Conservation (phyloP, 2,888 invertebrate genomes). For the Platerodrilus igneus region DNA sequence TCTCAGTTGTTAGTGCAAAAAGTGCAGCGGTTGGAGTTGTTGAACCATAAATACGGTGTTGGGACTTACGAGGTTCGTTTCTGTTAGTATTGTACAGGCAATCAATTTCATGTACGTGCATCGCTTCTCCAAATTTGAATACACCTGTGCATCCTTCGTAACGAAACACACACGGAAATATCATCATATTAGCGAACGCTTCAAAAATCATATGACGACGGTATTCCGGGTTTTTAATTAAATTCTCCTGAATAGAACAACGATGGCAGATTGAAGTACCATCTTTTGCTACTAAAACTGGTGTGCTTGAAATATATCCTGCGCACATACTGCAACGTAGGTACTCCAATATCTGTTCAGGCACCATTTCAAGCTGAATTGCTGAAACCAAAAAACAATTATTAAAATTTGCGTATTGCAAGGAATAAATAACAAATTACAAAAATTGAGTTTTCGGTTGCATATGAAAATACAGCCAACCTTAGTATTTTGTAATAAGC, state of each 20-base stretch:
- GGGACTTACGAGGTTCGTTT: no score
- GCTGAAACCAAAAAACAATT: slow-evolving; percentile 35
- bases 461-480: no score
- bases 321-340: slow-evolving; percentile 40
- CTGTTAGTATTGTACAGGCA: slow-evolving; percentile 33
- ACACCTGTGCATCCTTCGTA: slow-evolving; percentile 31
- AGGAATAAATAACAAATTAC: background rate
- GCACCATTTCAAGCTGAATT: slow-evolving; percentile 32
- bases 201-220: slow-evolving; percentile 39
- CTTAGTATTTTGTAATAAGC: no score
- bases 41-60: slow-evolving; percentile 40
- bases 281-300: slow-evolving; percentile 36
- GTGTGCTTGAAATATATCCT: slow-evolving; percentile 39
- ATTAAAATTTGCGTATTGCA: background rate
- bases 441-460: no score
- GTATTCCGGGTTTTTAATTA: slow-evolving; percentile 30
- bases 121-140: slow-evolving; percentile 35
- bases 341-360: slow-evolving; percentile 35
- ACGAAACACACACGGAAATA: slow-evolving; percentile 41
- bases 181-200: slow-evolving; percentile 34
- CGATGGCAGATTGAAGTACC: slow-evolving; percentile 42
- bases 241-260: slow-evolving; percentile 36
- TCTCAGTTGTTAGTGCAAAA: slow-evolving; percentile 7
- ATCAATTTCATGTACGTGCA: slow-evolving; percentile 38
- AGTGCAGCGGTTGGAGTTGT: slow-evolving; percentile 30